Evolutionary conservation across 2,888 invertebrate species (phyloP).

Genomic region (Himalopsyche tibetana): DNA sequence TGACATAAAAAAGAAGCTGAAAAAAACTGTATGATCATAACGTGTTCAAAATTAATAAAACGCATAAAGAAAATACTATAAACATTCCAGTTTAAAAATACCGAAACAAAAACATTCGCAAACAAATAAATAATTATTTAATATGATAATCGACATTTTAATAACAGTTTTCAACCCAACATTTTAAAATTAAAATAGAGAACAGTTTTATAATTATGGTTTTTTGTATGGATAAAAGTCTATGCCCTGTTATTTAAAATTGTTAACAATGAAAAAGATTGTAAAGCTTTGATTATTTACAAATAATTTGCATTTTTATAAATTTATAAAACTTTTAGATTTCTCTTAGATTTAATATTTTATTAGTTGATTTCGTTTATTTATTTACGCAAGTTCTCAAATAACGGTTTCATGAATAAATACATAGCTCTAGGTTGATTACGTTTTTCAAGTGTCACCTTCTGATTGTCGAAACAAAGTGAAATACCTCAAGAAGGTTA

Average conservation of each 20-base stretch:
- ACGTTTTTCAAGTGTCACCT: neutral
- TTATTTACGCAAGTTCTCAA: neutral
- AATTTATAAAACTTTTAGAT: neutral
- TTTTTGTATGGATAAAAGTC: neutral
- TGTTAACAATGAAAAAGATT: neutral
- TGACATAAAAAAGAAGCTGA: neutral
- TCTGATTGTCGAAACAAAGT: constrained; percentile 1
- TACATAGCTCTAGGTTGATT: neutral
- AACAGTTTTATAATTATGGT: neutral
- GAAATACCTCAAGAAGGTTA: constrained; percentile 35
- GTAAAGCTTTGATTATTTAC: constrained; percentile 34
- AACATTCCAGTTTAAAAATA: too few species aligned
- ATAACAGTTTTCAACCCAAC: neutral
- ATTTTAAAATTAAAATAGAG: neutral
- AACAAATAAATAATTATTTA: too few species aligned
- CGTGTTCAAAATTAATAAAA: too few species aligned
- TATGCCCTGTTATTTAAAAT: neutral
- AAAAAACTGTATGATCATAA: too few species aligned
- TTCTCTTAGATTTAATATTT: neutral
- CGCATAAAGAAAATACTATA: too few species aligned
- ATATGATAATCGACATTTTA: neutral
- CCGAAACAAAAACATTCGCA: too few species aligned
- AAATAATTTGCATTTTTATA: constrained; percentile 38
- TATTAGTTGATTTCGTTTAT: neutral
- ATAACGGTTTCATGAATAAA: neutral